phyloP scores from a whole-genome alignment of 2,888 invertebrate species.

The Cremastobaeus sp. region DNA sequence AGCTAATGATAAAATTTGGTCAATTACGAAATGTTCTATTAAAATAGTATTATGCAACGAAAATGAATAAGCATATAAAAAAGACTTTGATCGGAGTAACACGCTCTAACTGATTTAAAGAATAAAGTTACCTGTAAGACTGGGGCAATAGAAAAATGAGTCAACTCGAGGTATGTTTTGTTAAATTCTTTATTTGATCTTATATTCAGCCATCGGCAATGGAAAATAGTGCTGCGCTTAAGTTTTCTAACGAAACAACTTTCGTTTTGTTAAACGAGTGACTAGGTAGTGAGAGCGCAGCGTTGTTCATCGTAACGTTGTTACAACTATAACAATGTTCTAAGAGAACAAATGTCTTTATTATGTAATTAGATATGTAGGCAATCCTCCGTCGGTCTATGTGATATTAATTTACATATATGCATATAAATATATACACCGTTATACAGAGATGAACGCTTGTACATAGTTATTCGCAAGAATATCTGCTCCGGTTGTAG shows the following conservation, averaged over 20 bases:
- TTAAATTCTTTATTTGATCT: constrained; percentile 75
- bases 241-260: constrained; percentile 68
- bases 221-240: constrained; percentile 70
- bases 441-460: background rate
- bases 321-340: constrained; percentile 64
- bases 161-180: no score
- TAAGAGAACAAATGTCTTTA: constrained; percentile 63
- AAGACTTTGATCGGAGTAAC: no score
- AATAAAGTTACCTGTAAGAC: no score
- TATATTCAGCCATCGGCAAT: constrained; percentile 70
- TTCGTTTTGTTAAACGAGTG: constrained; percentile 73
- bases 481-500: constrained; percentile 25
- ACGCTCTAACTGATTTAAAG: no score
- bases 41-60: no score
- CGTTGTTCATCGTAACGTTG: constrained; percentile 70
- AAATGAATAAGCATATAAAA: no score
- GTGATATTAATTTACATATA: constrained; percentile 47
- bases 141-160: no score
- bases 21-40: no score
- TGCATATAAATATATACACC: constrained; percentile 33
- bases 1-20: no score
- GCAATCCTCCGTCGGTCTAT: constrained; percentile 72
- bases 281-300: constrained; percentile 76
- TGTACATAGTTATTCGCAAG: constrained; percentile 30
- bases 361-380: constrained; percentile 70